These are phyloP conservation scores for Carposina sasakii DNA, from an alignment of 1,140 invertebrate species.

Conservation along the genomic window DNA sequence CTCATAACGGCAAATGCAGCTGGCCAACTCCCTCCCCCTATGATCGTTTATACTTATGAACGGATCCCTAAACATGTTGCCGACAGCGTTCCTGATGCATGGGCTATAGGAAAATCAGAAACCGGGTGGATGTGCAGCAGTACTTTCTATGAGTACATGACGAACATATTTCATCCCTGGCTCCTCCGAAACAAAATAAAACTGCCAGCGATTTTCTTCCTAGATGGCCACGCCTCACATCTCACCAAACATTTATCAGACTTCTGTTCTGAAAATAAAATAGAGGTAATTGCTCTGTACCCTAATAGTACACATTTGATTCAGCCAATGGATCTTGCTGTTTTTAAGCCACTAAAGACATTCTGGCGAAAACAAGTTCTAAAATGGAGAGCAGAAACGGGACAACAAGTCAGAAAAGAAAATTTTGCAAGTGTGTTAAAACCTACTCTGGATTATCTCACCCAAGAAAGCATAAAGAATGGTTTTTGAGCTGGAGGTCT, in stretches of 20 bases:
- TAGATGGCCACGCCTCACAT: constrained; percentile 49
- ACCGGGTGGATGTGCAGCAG: constrained; percentile 50
- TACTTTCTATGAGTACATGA: constrained; percentile 54
- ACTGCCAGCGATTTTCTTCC: constrained; percentile 42
- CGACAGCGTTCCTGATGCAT: background rate
- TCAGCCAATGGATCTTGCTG: constrained; percentile 50
- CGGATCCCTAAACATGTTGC: background rate
- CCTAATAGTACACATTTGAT: constrained; percentile 55
- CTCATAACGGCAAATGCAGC: background rate
- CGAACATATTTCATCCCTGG: constrained; percentile 35
- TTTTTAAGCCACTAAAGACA: constrained; percentile 33
- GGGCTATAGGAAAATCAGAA: constrained; percentile 33
- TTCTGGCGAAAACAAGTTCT: background rate
- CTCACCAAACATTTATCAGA: constrained; percentile 34
- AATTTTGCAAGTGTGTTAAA: too few relatives aligned
- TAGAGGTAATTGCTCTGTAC: constrained; percentile 42
- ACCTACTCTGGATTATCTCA: too few relatives aligned
- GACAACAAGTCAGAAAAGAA: too few relatives aligned
- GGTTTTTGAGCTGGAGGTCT: too few relatives aligned
- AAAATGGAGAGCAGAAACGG: background rate
- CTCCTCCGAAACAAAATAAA: constrained; percentile 29
- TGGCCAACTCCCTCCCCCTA: background rate
- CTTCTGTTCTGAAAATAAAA: constrained; percentile 44
- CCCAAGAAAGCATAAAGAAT: too few relatives aligned
- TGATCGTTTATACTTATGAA: background rate